phyloP scores from a whole-genome alignment of 2,113 vertebrate genomes.

The Podarcis raffonei region DNA sequence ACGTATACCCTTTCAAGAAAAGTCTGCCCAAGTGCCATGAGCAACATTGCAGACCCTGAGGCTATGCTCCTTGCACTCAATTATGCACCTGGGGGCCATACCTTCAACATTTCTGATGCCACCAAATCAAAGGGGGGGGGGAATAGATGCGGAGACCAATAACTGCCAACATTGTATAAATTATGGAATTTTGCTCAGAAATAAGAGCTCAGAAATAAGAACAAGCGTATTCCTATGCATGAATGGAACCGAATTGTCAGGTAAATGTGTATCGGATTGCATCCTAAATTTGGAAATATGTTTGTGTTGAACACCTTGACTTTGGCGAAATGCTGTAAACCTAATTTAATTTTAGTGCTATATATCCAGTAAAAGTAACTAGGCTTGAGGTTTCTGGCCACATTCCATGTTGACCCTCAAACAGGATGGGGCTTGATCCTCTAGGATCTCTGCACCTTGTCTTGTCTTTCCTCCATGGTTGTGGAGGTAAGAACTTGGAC shows the following conservation, averaged over 20 bases:
- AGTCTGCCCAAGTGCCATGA: background rate
- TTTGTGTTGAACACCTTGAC: background rate
- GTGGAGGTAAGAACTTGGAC: background rate
- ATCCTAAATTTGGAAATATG: background rate
- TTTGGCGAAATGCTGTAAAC: background rate
- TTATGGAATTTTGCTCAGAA: background rate
- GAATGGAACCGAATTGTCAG: background rate
- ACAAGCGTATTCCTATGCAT: background rate
- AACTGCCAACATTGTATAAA: background rate
- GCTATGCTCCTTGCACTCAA: background rate
- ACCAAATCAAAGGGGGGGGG: too few relatives aligned
- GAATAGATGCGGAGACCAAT: background rate
- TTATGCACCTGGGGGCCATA: too few relatives aligned
- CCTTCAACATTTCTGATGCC: too few relatives aligned
- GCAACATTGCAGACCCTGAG: background rate
- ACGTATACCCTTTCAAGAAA: background rate
- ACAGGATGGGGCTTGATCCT: background rate
- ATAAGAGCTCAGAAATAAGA: background rate
- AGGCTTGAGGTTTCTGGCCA: background rate
- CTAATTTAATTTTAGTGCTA: background rate
- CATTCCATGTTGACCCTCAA: background rate
- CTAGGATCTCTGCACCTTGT: background rate
- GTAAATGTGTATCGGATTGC: background rate
- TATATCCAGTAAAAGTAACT: background rate
- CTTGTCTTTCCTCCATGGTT: background rate